Evolutionary conservation across 2,888 invertebrate species (phyloP), one percentile per base, ranked within the genome.

Genomic region (Strigamia crassipes): DNA sequence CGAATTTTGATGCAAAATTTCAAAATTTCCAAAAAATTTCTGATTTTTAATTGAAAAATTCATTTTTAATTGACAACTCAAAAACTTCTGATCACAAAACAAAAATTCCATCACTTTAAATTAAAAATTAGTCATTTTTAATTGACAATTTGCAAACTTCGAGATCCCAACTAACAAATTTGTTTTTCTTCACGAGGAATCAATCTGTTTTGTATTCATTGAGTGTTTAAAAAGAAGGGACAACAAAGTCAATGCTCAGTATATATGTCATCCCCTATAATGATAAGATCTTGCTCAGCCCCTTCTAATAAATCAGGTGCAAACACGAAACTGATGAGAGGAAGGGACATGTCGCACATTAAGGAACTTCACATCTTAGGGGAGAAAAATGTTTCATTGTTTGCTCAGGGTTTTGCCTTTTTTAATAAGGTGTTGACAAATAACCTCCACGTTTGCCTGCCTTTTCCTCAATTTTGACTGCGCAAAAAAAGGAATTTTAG

Each of bases 261-360:
- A 46, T 46, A 46, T 61, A 23, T 61, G 61, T 61, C 61, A 61
- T 61, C 61, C 61, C 61, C 21, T 61, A 5, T 10, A 18, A 23
- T 61, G 61, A 61, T 61, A 61, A 61, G 61, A 61, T 61, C 61
- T 61, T 61, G 18, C 61, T 5, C 4, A 5, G 9, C 61, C 61
- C 61, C 61, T 61, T 23, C 61, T 61, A 61, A 61, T 61, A 61
- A 61, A 61, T 61, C 61, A 61, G 21, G 61, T 61, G 61, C 61
- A 61, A 61, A 61, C 61, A 61, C 61, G 61, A 61, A 61, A 61
- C 61, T 61, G 61, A 61, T 61, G 61, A 61, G 61, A 61, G 61
- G 18, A 61, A 61, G 61, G 61, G 61, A 61, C 61, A 61, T 61
- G 61, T 61, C 61, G 23, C 61, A 61, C 61, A 61, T 61, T 61